These are phyloP conservation scores for Chromoteleia sp. DNA, from an alignment of 2,888 invertebrate genomes.

Conservation along the genomic window DNA sequence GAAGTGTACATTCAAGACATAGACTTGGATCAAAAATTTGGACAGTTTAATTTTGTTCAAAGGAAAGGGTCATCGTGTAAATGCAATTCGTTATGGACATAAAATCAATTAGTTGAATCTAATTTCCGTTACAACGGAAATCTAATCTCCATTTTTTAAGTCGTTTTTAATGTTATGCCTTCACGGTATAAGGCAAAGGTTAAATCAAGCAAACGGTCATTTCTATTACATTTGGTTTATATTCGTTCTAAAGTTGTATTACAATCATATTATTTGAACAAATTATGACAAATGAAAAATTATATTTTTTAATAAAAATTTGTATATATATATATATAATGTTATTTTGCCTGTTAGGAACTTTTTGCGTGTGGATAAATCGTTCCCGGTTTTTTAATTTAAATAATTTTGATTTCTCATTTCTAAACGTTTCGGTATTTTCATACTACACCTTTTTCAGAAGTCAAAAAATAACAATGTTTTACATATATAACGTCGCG, in stretches of 20 bases:
- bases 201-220: slow-evolving; percentile 23
- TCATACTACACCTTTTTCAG: too few species aligned
- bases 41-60: slow-evolving; percentile 34
- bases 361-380: too few species aligned
- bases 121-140: slow-evolving; percentile 74
- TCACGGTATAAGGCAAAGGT: slow-evolving; percentile 41
- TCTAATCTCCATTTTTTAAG: slow-evolving; percentile 51
- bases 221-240: slow-evolving; percentile 46
- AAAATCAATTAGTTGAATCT: slow-evolving; percentile 74
- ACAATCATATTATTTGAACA: neutral
- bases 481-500: too few species aligned
- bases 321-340: too few species aligned
- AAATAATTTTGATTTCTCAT: too few species aligned
- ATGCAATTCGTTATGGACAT: slow-evolving; percentile 72
- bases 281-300: neutral
- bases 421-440: too few species aligned
- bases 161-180: slow-evolving; percentile 51
- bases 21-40: neutral
- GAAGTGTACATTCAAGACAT: too few species aligned
- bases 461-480: too few species aligned
- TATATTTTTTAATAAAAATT: neutral
- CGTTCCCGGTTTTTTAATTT: too few species aligned
- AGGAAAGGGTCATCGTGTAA: slow-evolving; percentile 32
- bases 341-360: too few species aligned
- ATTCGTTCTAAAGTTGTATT: slow-evolving; percentile 8